phyloP scores from a whole-genome alignment of 2,797 vertebrate species.

The Scolopax bukidnonensis region DNA sequence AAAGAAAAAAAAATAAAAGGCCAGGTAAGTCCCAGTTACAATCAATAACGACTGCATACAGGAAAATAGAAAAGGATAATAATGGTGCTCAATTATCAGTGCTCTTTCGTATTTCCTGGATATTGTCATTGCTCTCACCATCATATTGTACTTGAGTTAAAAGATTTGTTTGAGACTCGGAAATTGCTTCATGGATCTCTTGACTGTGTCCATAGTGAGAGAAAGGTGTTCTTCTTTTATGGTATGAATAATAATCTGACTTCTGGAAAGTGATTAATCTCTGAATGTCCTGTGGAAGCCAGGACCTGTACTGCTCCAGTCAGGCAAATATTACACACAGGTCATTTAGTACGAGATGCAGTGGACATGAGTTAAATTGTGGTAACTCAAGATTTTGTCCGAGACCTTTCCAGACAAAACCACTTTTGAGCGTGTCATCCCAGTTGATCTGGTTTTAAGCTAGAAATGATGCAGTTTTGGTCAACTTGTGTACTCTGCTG shows the following conservation, averaged over 20 bases:
- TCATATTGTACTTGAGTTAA: neutral
- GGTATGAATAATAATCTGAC: neutral
- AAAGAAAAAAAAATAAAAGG: neutral
- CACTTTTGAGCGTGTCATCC: neutral
- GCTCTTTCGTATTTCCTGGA: neutral
- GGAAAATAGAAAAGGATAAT: neutral
- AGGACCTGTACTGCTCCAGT: neutral
- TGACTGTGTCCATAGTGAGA: neutral
- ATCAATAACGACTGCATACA: neutral
- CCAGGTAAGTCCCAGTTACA: slow-evolving; percentile 10
- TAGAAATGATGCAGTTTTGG: neutral
- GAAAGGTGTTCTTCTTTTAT: neutral
- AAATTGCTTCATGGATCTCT: neutral
- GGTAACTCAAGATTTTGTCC: neutral
- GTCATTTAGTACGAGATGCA: neutral
- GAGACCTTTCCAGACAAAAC: neutral
- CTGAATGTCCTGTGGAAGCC: neutral
- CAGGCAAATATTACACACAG: neutral
- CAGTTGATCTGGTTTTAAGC: neutral
- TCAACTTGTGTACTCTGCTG: neutral
- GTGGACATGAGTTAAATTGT: neutral
- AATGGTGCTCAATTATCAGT: neutral
- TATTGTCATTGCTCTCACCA: neutral
- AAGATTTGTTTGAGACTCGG: neutral
- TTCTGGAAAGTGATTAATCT: neutral